Base-by-base conservation (phyloP, 2,113 vertebrate genomes). In the Caranx melampygus region DNA sequence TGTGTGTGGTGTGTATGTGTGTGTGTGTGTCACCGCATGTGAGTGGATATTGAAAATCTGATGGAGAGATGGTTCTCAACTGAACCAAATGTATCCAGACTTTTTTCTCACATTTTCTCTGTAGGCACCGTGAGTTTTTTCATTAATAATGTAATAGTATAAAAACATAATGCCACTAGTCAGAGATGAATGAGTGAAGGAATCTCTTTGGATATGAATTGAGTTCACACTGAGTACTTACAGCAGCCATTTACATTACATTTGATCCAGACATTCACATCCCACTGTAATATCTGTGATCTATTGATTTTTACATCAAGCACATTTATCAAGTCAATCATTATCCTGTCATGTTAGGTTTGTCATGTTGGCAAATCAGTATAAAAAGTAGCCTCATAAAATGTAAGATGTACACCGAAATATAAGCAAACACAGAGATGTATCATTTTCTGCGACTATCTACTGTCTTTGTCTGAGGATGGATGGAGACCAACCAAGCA, bases 1-100 rank as follows among this genome's bases (percentile, higher is more conserved):
- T 62, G 51, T 55, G 54, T 66, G 33, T 64, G 71, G 71, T 79
- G n/a, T 65, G 42, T 34, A 21, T 67, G 42, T 54, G 58, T 68
- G 21, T 63, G 62, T 79, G 20, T 79, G 40, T 37, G 2, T 35
- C 26, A 26, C 26, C 26, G 26, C 26, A 26, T 26, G 26, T 26
- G 26, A 26, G 26, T 26, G 26, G 26, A 26, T 26, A 26, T 42
- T 15, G 1, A 33, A 49, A 15, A 34, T 57, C 3, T 71, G 9
- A 47, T 57, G 59, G n/a, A 44, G 47, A 59, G 52, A 79, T 61
- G 49, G 14, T 31, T 57, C 44, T 64, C 11, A 12, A 42, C 10
- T 61, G 40, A 73, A 81, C 31, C 62, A 49, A 16, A 21, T 69
- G 33, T 16, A 72, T 69, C 35, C n/a, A 51, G 11, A 49, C 42